These are phyloP conservation scores for Drosophila burlai DNA, from an alignment of 1,140 invertebrate genomes.

Conservation along the genomic window DNA sequence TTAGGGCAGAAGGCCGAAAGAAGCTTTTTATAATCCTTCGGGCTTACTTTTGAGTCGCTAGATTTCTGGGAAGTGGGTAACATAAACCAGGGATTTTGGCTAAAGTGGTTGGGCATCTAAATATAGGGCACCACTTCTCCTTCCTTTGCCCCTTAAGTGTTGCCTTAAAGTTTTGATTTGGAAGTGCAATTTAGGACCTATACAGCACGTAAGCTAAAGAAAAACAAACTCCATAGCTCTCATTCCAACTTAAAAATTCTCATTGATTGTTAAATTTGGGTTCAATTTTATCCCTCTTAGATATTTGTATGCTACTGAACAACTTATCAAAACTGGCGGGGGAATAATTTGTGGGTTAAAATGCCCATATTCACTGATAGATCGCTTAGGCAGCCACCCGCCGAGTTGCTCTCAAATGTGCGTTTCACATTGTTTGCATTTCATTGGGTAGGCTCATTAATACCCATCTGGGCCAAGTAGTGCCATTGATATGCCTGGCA, in stretches of 20 bases:
- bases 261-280: background rate
- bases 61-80: conserved; percentile 16
- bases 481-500: conserved; percentile 66
- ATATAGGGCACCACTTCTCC: background rate
- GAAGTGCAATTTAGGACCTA: background rate
- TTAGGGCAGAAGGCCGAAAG: conserved; percentile 7
- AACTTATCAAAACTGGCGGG: background rate
- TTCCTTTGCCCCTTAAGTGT: background rate
- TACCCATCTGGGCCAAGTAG: conserved; percentile 31
- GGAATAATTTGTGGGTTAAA: conserved; percentile 2
- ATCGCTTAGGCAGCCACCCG: conserved; percentile 8
- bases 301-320: background rate
- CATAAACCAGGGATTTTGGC: conserved; percentile 3
- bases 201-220: background rate
- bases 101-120: background rate
- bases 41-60: conserved; percentile 6
- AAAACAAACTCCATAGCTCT: background rate
- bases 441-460: conserved; percentile 58
- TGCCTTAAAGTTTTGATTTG: background rate
- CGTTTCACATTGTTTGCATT: conserved; percentile 48
- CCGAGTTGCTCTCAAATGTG: background rate
- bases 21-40: conserved; percentile 18
- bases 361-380: background rate
- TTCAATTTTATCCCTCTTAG: background rate
- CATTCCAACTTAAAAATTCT: background rate